Conservation (phyloP, 2,888 invertebrate genomes). For the Eubasilissa splendida region DNA sequence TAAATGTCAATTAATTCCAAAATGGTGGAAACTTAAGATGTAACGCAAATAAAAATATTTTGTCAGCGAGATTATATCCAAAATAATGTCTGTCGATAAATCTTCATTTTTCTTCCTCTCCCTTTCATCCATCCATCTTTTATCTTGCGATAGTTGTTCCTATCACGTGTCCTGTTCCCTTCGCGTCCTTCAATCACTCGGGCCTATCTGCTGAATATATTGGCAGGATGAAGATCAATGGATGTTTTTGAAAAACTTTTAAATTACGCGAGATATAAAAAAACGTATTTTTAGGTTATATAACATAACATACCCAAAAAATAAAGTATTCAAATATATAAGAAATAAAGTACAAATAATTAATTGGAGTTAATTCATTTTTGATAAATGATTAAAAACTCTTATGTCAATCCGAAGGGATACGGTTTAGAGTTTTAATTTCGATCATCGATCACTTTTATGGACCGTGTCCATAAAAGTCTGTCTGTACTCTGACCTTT, state of each 20-base stretch:
- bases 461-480: too few relatives aligned
- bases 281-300: too few relatives aligned
- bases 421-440: too few relatives aligned
- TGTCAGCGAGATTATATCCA: constrained; percentile 4
- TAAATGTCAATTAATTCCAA: too few relatives aligned
- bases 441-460: too few relatives aligned
- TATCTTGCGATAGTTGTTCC: constrained; percentile 20
- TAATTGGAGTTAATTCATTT: too few relatives aligned
- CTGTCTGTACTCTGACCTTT: too few relatives aligned
- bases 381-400: too few relatives aligned
- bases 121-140: constrained; percentile 26
- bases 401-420: too few relatives aligned
- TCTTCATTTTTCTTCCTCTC: constrained; percentile 39
- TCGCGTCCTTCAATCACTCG: constrained; percentile 19
- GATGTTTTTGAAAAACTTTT: not conserved
- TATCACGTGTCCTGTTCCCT: constrained; percentile 4
- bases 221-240: constrained; percentile 18
- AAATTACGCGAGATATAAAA: not conserved
- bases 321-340: too few relatives aligned
- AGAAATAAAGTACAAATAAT: too few relatives aligned
- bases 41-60: not conserved
- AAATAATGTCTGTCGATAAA: constrained; percentile 17
- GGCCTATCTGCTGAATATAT: not conserved
- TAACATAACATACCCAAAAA: too few relatives aligned
- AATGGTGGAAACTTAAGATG: not conserved